Conservation (phyloP, 2,113 vertebrate species). For the pig (Sus scrofa) region DNA sequence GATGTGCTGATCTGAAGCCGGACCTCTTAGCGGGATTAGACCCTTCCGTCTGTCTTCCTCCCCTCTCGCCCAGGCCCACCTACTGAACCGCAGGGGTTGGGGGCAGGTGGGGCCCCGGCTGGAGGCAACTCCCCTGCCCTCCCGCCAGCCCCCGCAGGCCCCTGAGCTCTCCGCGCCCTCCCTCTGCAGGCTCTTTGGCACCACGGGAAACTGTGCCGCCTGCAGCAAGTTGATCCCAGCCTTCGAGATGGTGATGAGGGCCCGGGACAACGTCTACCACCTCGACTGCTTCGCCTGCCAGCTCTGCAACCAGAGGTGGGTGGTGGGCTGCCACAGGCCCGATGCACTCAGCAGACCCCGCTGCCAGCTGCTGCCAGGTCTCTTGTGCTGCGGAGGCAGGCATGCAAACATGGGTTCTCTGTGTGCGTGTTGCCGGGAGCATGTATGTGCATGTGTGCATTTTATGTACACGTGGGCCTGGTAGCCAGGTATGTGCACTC, state of each 20-base stretch:
- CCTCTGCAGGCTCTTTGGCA: conserved; percentile 97
- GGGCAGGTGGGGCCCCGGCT: neutral
- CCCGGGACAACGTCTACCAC: conserved; percentile 99
- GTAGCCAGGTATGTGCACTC: neutral
- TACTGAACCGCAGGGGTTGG: neutral
- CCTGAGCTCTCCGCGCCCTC: conserved; percentile 69
- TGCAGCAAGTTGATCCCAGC: conserved; percentile 99
- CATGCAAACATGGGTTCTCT: neutral
- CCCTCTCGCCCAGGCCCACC: neutral
- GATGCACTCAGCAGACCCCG: neutral
- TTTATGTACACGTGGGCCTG: neutral
- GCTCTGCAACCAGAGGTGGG: conserved; percentile 99
- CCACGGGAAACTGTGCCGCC: conserved; percentile 99
- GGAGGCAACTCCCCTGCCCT: neutral
- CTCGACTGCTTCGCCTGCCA: conserved; percentile 99
- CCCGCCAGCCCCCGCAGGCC: neutral
- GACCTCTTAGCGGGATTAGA: neutral
- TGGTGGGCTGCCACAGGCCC: neutral
- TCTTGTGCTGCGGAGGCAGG: accelerated
- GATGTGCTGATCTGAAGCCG: neutral
- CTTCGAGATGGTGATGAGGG: conserved; percentile 99
- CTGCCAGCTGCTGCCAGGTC: neutral
- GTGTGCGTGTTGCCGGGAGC: neutral
- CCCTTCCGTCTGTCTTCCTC: neutral
- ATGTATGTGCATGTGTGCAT: neutral